These are phyloP conservation scores for Synanceia verrucosa DNA, from an alignment of 2,797 vertebrate genomes.

Conservation along the genomic window DNA sequence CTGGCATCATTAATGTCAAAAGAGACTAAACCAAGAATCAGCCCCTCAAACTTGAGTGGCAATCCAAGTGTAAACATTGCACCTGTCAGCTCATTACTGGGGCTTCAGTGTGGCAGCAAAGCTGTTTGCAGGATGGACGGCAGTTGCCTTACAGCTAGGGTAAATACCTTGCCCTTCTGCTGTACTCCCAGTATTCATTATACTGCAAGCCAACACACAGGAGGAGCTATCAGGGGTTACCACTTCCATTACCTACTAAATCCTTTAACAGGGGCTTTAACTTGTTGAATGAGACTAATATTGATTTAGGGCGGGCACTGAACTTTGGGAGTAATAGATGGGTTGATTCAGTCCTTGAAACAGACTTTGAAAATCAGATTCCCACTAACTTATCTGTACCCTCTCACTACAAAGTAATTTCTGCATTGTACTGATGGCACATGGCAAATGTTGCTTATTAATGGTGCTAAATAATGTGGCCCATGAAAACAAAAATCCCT, in stretches of 20 bases:
- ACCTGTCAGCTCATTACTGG: conserved; percentile 83
- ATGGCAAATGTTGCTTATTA: conserved; percentile 42
- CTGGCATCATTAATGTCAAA: conserved; percentile 69
- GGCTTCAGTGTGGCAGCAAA: conserved; percentile 66
- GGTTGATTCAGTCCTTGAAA: conserved; percentile 50
- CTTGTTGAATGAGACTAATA: conserved; percentile 78
- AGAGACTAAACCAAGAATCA: conserved; percentile 52
- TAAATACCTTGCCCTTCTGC: conserved; percentile 79
- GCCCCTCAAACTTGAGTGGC: conserved; percentile 70
- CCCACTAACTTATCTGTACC: conserved; percentile 24
- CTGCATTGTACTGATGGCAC: conserved; percentile 14
- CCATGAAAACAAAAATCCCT: conserved; percentile 52
- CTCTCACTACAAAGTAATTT: conserved; percentile 28
- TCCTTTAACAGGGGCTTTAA: conserved; percentile 76
- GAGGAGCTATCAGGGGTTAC: conserved; percentile 74
- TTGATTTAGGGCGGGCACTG: conserved; percentile 70
- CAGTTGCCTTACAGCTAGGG: conserved; percentile 68
- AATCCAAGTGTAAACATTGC: conserved; percentile 75
- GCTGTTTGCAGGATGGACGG: conserved; percentile 66
- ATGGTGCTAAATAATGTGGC: conserved; percentile 33
- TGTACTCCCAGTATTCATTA: conserved; percentile 78
- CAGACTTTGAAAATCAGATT: conserved; percentile 37
- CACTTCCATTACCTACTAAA: conserved; percentile 73
- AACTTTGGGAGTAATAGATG: conserved; percentile 43
- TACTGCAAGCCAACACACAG: conserved; percentile 57